Evolutionary conservation across 2,888 invertebrate species (phyloP).

Genomic region (Epirrhoe alternata): DNA sequence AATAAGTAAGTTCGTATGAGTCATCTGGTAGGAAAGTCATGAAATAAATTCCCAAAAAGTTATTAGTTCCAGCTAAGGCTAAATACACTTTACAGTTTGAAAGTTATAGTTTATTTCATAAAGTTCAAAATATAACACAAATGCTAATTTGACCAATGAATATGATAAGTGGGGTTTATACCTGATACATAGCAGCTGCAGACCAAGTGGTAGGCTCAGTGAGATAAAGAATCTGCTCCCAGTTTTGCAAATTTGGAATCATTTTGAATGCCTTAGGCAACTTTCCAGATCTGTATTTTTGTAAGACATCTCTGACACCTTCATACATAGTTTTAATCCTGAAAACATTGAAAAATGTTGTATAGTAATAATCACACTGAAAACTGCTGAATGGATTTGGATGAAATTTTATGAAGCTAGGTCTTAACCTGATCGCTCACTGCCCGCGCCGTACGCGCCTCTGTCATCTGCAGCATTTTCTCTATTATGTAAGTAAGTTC

Average conservation of each 20-base stretch:
- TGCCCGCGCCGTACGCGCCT: no score
- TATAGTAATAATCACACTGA: neutral
- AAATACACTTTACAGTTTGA: neutral
- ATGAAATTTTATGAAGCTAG: no score
- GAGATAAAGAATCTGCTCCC: conserved; percentile 95
- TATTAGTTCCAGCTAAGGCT: neutral
- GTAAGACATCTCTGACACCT: conserved; percentile 94
- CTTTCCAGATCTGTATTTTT: conserved; percentile 97
- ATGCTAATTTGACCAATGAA: conserved; percentile 3
- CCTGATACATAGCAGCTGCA: conserved; percentile 98
- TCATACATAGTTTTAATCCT: conserved; percentile 94
- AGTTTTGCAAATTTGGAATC: conserved; percentile 95
- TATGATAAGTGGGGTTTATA: conserved; percentile 38
- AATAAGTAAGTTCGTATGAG: no score
- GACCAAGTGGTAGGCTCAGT: conserved; percentile 98
- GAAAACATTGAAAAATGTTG: conserved; percentile 3
- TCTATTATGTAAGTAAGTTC: no score
- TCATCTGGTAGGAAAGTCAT: no score
- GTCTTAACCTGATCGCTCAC: no score
- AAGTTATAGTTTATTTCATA: no score
- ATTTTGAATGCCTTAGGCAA: conserved; percentile 99
- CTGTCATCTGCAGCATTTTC: no score
- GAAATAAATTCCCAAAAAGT: neutral
- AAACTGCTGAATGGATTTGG: no score
- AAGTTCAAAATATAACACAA: no score